Percentiles rank a stretch among this genome's conserved stretches.
Evolutionary conservation across 2,113 vertebrate genomes (phyloP).

Genomic region (Sardina pilchardus): DNA sequence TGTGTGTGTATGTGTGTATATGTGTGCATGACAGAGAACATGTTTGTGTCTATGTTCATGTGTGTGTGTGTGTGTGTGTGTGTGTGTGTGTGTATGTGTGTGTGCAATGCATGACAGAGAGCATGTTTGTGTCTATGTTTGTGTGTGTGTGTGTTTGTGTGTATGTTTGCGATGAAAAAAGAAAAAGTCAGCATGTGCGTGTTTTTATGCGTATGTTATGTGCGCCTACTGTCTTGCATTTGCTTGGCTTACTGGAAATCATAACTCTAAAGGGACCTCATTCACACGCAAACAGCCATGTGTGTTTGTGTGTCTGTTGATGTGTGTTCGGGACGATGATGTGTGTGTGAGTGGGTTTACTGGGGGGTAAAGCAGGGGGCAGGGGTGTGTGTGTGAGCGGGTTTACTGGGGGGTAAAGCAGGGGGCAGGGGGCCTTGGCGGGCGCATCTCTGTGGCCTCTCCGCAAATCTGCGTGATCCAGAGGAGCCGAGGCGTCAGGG

Average conservation of each 20-base stretch:
- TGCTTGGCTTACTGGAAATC: too few relatives aligned
- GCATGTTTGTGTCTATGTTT: not conserved
- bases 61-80: not conserved
- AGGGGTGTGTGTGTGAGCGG: not conserved
- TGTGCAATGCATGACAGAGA: not conserved
- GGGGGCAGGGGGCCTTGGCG: not conserved
- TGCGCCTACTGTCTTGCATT: too few relatives aligned
- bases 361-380: not conserved
- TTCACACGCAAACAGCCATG: too few relatives aligned
- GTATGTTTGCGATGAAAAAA: too few relatives aligned
- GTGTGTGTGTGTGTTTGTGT: not conserved
- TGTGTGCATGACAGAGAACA: not conserved
- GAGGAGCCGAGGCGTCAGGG: not conserved
- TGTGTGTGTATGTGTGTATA: constrained; percentile 34
- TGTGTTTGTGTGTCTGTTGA: not conserved
- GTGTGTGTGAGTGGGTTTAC: not conserved
- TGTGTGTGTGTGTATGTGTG: not conserved
- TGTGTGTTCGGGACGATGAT: not conserved
- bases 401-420: not conserved
- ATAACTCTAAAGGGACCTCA: too few relatives aligned
- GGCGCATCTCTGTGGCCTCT: not conserved
- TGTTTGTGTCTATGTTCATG: not conserved
- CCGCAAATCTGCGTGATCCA: constrained; percentile 26
- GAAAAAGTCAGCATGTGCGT: too few relatives aligned
- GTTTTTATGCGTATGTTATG: too few relatives aligned